A percentile compares a stretch with the other conserved stretches of the same genome.
These are phyloP conservation scores for Pachypeltis micranthus DNA, from an alignment of 1,140 invertebrate genomes.

Conservation along the genomic window DNA sequence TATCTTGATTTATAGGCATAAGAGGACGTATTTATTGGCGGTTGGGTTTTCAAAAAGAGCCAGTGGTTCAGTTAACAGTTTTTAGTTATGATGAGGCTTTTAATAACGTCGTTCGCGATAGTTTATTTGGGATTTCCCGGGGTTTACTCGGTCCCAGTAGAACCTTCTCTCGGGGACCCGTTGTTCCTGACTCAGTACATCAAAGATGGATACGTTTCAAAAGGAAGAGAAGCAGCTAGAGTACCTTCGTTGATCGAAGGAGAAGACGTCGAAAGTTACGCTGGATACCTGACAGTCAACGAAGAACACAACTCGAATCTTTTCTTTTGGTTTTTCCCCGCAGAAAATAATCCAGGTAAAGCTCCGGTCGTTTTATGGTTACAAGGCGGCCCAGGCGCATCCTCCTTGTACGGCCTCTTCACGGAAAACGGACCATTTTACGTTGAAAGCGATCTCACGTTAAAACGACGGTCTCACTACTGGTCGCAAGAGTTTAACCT, in stretches of 20 bases:
- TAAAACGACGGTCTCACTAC: constrained; percentile 49
- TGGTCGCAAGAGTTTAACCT: constrained; percentile 65
- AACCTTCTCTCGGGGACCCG: too few species aligned
- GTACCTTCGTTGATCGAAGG: constrained; percentile 16
- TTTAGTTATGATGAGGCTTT: too few species aligned
- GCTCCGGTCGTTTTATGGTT: constrained; percentile 33
- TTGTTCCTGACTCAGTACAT: constrained; percentile 24
- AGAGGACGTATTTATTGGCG: too few species aligned
- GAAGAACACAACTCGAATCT: constrained; percentile 51
- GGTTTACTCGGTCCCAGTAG: too few species aligned
- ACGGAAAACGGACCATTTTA: constrained; percentile 45
- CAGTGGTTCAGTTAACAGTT: too few species aligned
- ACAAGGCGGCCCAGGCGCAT: constrained; percentile 70
- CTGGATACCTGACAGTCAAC: constrained; percentile 60
- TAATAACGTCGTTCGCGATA: too few species aligned
- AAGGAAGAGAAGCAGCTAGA: constrained; percentile 15
- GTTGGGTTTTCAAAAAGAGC: too few species aligned
- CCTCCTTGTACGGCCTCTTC: constrained; percentile 70
- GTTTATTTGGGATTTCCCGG: too few species aligned
- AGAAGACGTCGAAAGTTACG: constrained; percentile 33
- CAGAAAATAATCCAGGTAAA: constrained; percentile 32
- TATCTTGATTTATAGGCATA: too few species aligned
- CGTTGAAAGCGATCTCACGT: constrained; percentile 36
- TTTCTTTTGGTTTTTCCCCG: constrained; percentile 69
- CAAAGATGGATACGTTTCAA: constrained; percentile 17